Percentiles rank a stretch among this genome's conserved stretches.
Evolutionary conservation across 2,797 vertebrate species (phyloP).

Genomic region (Crenuchus spilurus): DNA sequence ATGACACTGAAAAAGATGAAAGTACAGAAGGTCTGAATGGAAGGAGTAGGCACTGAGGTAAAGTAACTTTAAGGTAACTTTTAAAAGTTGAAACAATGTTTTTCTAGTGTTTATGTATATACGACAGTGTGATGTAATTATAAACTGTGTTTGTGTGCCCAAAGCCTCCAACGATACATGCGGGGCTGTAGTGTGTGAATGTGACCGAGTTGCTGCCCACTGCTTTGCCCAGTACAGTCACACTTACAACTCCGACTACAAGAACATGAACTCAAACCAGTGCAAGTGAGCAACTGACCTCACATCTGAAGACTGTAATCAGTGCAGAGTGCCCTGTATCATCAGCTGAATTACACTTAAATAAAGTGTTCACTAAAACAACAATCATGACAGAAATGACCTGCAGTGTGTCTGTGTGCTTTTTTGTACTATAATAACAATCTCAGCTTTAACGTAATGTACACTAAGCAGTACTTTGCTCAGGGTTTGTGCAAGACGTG

Average conservation of each 20-base stretch:
- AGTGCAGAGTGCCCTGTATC: not conserved
- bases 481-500: too few relatives aligned
- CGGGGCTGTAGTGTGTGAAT: constrained; percentile 73
- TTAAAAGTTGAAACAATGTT: too few relatives aligned
- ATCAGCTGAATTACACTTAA: not conserved
- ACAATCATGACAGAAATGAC: not conserved
- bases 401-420: not conserved
- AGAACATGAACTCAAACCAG: constrained; percentile 61
- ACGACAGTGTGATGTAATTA: too few relatives aligned
- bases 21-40: too few relatives aligned
- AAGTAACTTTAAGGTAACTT: too few relatives aligned
- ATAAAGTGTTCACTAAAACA: too few relatives aligned
- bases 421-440: not conserved
- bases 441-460: not conserved
- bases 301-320: not conserved
- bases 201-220: constrained; percentile 70
- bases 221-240: constrained; percentile 65
- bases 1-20: too few relatives aligned
- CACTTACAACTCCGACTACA: constrained; percentile 66
- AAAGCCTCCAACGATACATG: constrained; percentile 69
- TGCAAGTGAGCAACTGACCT: constrained; percentile 55
- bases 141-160: constrained; percentile 10
- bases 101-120: too few relatives aligned
- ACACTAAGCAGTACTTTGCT: too few relatives aligned
- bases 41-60: too few relatives aligned